Evolutionary conservation across 2,797 vertebrate genomes (phyloP).

Genomic region (Clangula hyemalis): DNA sequence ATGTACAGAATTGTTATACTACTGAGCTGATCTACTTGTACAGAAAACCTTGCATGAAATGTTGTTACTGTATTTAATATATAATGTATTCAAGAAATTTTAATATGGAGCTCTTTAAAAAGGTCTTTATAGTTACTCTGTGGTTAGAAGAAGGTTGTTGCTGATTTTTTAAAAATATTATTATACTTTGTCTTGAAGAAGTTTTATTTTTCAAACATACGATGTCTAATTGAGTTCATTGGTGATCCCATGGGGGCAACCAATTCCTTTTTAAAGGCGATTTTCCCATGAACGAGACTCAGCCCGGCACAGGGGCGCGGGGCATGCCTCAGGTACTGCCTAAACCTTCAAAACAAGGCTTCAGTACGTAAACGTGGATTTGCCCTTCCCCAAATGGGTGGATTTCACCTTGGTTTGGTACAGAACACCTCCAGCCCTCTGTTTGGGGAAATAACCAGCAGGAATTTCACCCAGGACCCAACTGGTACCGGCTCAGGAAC

Average conservation of each 20-base stretch:
- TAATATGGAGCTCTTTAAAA: constrained; percentile 71
- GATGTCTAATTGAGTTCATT: constrained; percentile 36
- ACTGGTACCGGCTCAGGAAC: not conserved
- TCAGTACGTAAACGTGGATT: not conserved
- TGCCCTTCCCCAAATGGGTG: not conserved
- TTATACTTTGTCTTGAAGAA: constrained; percentile 60
- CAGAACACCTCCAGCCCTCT: not conserved
- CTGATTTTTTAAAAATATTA: constrained; percentile 39
- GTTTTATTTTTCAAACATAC: constrained; percentile 59
- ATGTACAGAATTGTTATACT: constrained; percentile 90
- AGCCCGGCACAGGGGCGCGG: not conserved
- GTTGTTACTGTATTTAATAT: constrained; percentile 93
- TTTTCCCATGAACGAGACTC: not conserved
- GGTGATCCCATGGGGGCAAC: constrained; percentile 19
- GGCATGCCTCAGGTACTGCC: constrained; percentile 27
- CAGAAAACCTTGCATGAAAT: constrained; percentile 89
- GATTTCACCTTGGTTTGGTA: not conserved
- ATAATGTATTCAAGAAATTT: constrained; percentile 86
- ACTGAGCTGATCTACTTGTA: constrained; percentile 90
- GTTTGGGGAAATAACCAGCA: not conserved
- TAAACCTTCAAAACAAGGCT: not conserved
- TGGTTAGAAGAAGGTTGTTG: constrained; percentile 64
- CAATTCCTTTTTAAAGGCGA: constrained; percentile 9
- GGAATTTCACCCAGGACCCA: not conserved
- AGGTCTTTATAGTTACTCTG: constrained; percentile 72